Base-by-base conservation (phyloP, 2,113 vertebrate genomes). In the Numida meleagris region DNA sequence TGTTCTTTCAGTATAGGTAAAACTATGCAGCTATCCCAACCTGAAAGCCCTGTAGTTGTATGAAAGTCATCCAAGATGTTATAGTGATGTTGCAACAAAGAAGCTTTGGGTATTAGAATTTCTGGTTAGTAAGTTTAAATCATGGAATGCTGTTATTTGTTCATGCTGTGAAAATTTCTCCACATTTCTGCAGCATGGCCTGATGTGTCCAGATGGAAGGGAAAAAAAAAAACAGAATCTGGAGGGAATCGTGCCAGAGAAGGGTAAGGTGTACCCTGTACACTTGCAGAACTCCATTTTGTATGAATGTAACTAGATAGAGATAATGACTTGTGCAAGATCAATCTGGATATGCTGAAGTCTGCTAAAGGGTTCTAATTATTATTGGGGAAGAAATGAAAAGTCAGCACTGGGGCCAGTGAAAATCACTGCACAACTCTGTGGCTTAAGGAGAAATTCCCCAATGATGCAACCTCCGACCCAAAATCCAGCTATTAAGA, bases 1-100 rank as follows among this genome's bases (percentile, higher is more conserved):
- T 66, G 24, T 82, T 43, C 36, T 73, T 89, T 53, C 67, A 57
- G 24, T 62, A 23, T 4, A 65, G 53, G 67, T 50, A 82, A 95
- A 27, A 45, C 33, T 29, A 0, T 66, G 72, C 84, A 93, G 82
- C 71, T 65, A 87, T n/a, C 43, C 34, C 34, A 82, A 27, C 11
- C 34, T 91, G 70, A 61, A 94, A 46, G 66, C 3, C 4, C 6
- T 57, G 48, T 38, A 79, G 36, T 34, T 43, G 7, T 89, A 48
- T 88, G 53, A 91, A 80, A 88, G 62, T 66, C 65, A 95, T 45
- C 20, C 31, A 70, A 87, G 70, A 89, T 40, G 38, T 79, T 89
- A 84, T n/a, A 88, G 67, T 55, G 59, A 58, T 55, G 67, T 13
- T 31, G 55, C 36, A 61, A 76, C 80, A 25, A 92, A 57, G 33